Percentiles rank a stretch among this genome's conserved stretches.
These are phyloP conservation scores for Drosophila seguyi DNA, from an alignment of 1,140 invertebrate genomes.

Conservation along the genomic window DNA sequence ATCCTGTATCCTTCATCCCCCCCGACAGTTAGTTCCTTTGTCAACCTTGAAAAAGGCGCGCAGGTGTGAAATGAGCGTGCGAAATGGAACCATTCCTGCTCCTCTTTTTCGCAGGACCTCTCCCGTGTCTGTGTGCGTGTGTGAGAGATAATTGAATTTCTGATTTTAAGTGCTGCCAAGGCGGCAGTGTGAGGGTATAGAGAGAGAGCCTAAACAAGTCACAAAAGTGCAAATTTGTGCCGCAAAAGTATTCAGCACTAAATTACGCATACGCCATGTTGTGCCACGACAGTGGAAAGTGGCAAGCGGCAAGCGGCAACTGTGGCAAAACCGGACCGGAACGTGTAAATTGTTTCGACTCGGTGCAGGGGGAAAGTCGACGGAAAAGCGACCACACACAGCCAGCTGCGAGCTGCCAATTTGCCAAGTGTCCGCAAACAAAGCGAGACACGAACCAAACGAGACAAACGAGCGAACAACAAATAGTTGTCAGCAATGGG, in stretches of 20 bases:
- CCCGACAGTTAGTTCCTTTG: slow-evolving; percentile 16
- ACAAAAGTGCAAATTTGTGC: slow-evolving; percentile 79
- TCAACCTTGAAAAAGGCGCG: slow-evolving; percentile 58
- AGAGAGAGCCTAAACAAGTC: slow-evolving; percentile 67
- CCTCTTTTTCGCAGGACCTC: background rate
- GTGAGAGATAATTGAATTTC: slow-evolving; percentile 75
- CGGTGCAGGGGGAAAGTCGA: slow-evolving; percentile 1
- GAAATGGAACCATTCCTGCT: slow-evolving; percentile 50
- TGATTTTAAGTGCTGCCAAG: slow-evolving; percentile 78
- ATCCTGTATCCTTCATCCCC: background rate
- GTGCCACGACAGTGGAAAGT: slow-evolving; percentile 32
- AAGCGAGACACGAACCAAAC: slow-evolving; percentile 48
- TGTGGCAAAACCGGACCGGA: slow-evolving; percentile 32
- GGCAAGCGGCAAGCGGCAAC: slow-evolving; percentile 5
- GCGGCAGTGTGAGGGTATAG: slow-evolving; percentile 3
- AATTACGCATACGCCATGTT: slow-evolving; percentile 80
- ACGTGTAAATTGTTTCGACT: slow-evolving; percentile 68
- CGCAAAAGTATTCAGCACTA: slow-evolving; percentile 78
- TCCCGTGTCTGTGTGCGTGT: slow-evolving; percentile 19
- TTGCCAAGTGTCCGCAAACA: slow-evolving; percentile 80
- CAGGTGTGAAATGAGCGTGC: slow-evolving; percentile 78
- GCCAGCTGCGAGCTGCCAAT: slow-evolving; percentile 63
- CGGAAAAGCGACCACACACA: slow-evolving; percentile 17
- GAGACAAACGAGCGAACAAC: slow-evolving; percentile 41
- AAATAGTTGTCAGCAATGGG: slow-evolving; percentile 33